Conservation (phyloP, 1,140 invertebrate species). For the Ceratoteleas bidentatus region DNA sequence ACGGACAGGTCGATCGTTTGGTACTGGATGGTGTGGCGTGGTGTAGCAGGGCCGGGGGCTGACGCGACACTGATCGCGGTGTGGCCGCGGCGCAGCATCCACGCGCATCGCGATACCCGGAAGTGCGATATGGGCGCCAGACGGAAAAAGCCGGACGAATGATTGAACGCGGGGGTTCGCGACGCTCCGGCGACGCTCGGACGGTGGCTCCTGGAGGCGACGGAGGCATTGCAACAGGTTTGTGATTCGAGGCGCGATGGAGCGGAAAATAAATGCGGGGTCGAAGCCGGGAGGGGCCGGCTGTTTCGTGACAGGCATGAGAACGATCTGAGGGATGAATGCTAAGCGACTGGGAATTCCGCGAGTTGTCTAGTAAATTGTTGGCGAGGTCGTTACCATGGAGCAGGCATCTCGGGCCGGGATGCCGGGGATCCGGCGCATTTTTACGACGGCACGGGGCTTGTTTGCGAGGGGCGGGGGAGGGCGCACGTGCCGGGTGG, state of each 20-base stretch:
- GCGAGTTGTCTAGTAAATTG: constrained; percentile 9
- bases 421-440: no score
- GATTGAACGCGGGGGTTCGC: constrained; percentile 15
- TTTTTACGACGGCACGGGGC: no score
- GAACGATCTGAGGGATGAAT: constrained; percentile 36
- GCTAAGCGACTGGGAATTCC: constrained; percentile 22
- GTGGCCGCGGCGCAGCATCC: constrained; percentile 64
- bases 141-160: constrained; percentile 27
- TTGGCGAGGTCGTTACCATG: no score
- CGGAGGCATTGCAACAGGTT: constrained; percentile 57
- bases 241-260: constrained; percentile 45
- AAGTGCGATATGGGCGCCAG: constrained; percentile 44
- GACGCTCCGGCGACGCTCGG: no score
- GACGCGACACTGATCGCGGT: constrained; percentile 79
- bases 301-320: constrained; percentile 30
- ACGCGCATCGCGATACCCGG: constrained; percentile 70
- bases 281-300: constrained; percentile 10
- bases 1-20: constrained; percentile 75
- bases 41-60: constrained; percentile 80
- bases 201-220: no score
- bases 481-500: no score
- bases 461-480: no score
- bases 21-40: constrained; percentile 78
- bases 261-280: constrained; percentile 57
- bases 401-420: no score